A percentile compares a stretch with the other conserved stretches of the same genome.
Conservation (phyloP, 2,888 invertebrate species). For the Diarsia rubi region DNA sequence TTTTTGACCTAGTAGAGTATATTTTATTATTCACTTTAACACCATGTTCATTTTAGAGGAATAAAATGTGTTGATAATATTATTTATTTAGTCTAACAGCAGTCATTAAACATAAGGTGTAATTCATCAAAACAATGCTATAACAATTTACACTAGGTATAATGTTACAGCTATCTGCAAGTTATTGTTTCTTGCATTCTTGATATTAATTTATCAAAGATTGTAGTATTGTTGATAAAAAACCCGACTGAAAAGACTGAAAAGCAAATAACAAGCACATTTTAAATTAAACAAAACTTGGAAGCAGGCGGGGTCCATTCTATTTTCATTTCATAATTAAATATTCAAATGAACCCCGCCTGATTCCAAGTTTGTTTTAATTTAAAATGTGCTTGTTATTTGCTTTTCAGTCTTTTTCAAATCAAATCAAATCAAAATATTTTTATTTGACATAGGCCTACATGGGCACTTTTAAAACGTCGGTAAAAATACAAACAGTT, state of each 20-base stretch:
- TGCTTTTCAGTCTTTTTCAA: no score
- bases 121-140: slow-evolving; percentile 13
- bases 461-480: no score
- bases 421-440: no score
- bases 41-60: slow-evolving; percentile 56
- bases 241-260: no score
- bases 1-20: slow-evolving; percentile 44
- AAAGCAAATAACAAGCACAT: no score
- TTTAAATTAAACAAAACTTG: no score
- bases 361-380: no score
- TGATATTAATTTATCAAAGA: neutral
- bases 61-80: slow-evolving; percentile 38
- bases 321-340: no score
- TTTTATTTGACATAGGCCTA: no score
- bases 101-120: slow-evolving; percentile 1
- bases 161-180: neutral
- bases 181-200: neutral
- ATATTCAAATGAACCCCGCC: no score
- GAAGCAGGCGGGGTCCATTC: no score
- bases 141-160: neutral
- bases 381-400: no score
- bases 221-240: neutral
- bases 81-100: slow-evolving; percentile 3
- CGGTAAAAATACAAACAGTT: neutral
- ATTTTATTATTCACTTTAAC: slow-evolving; percentile 36